Base-by-base conservation (phyloP, 2,888 invertebrate genomes). In the Cheilosia impressa region DNA sequence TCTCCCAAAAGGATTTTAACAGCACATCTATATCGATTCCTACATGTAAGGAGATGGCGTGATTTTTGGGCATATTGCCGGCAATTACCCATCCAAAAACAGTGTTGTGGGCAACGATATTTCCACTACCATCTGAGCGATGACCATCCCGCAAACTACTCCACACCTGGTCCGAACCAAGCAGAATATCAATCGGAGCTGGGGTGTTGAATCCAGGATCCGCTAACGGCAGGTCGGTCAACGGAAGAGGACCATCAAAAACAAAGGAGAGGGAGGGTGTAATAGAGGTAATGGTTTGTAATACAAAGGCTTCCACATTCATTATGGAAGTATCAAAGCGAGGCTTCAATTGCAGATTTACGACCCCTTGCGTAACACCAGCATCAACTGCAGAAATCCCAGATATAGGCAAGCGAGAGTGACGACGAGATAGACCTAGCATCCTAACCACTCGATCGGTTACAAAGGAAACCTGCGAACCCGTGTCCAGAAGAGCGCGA, bases 71-170 rank as follows among this genome's bases (percentile, higher is more conserved):
- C 38, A 63, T 41, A 24, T 66, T 66, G 13, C 53, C 53, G 9
- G 52, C 22, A 53, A 68, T 45, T 55, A 68, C 19, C 24, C 43
- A 68, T 10, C 68, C 68, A 53, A 68, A 68, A 31, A 43, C 50
- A 52, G 65, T 65, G 38, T 27, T 27, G 27, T 27, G 27, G 5
- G 27, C 27, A 27, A 27, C 6, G 6, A 52, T 50, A 52, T 65
- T 65, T 52, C 65, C 50, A 34, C 15, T 13, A 19, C 65, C 10
- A 65, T 65, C 52, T 4, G 52, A 31, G 9, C 50, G 38, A 53
- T 72, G 53, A 45, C 62, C 53, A 62, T 72, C 52, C 27, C 60
- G n/a, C 19, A 72, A 72, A 72, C 38, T 72, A 38, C 27, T 57
- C 31, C 31, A 31, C 9, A 7, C 7, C 31, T 9, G 0, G 9